Percentiles rank a stretch among this genome's conserved stretches.
These are phyloP conservation scores for Andrena dorsata DNA, from an alignment of 2,888 invertebrate species.

Conservation along the genomic window DNA sequence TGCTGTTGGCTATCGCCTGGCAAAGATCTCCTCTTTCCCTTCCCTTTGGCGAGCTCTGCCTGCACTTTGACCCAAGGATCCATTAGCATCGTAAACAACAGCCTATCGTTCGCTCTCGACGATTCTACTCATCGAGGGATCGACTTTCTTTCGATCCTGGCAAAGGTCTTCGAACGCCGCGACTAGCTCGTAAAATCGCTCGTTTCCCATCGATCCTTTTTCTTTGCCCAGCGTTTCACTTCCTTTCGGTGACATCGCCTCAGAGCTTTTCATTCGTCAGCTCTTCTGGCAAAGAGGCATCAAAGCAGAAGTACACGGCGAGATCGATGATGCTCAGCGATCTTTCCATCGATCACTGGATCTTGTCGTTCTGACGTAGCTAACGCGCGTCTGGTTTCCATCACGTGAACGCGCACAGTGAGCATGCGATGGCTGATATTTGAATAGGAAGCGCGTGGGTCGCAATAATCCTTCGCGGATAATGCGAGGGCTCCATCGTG, in stretches of 20 bases:
- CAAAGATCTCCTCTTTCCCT: too few species aligned
- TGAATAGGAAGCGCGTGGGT: conserved; percentile 7
- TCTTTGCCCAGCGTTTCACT: conserved; percentile 1
- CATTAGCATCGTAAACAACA: conserved; percentile 30
- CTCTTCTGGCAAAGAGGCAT: not conserved
- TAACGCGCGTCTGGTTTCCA: not conserved
- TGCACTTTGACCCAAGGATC: not conserved
- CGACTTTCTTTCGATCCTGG: conserved; percentile 15
- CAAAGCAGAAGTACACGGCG: not conserved
- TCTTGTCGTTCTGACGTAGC: not conserved
- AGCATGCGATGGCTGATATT: not conserved
- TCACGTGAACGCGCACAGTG: not conserved
- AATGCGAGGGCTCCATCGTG: conserved; percentile 26
- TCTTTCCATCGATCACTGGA: conserved; percentile 1
- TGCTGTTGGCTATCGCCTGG: not conserved
- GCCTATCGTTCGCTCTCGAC: conserved; percentile 3
- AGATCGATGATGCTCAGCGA: conserved; percentile 11
- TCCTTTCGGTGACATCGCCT: not conserved
- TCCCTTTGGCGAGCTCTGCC: not conserved
- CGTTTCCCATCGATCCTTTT: not conserved
- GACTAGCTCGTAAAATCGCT: conserved; percentile 68
- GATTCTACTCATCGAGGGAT: not conserved
- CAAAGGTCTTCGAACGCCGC: conserved; percentile 42
- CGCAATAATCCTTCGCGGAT: conserved; percentile 25
- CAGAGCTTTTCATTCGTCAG: conserved; percentile 27